phyloP scores from a whole-genome alignment of 2,113 vertebrate genomes.

The Gorsachius goisagi region DNA sequence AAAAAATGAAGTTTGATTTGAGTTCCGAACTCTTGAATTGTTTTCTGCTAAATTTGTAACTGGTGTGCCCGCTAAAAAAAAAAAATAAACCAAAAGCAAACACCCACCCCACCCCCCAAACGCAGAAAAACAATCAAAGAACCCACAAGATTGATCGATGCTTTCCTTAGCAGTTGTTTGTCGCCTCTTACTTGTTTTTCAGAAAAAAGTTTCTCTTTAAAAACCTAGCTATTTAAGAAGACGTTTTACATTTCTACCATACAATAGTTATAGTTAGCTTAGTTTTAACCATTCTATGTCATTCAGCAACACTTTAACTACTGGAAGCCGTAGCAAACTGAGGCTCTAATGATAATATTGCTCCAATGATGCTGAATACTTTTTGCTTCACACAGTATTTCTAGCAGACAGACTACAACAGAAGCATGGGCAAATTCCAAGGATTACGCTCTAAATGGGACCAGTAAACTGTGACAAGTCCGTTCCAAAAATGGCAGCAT shows the following conservation, averaged over 20 bases:
- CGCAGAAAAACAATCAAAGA: background rate
- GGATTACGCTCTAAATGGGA: conserved; percentile 23
- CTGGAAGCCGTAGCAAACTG: conserved; percentile 23
- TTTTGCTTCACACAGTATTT: conserved; percentile 62
- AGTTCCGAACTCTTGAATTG: background rate
- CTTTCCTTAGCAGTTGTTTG: background rate
- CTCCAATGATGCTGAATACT: conserved; percentile 53
- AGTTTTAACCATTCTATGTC: conserved; percentile 20
- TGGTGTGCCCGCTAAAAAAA: background rate
- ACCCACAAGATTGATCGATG: background rate
- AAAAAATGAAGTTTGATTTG: background rate
- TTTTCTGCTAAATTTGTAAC: background rate
- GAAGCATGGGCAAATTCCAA: conserved; percentile 46
- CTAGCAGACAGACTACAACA: conserved; percentile 58
- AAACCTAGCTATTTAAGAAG: conserved; percentile 46
- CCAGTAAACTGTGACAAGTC: conserved; percentile 28
- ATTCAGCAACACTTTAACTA: conserved; percentile 22
- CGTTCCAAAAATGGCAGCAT: background rate
- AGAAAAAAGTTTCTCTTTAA: conserved; percentile 13
- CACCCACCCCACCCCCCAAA: background rate
- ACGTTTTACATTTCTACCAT: conserved; percentile 50
- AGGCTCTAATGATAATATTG: conserved; percentile 50
- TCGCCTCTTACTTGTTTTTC: background rate
- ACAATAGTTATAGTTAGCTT: conserved; percentile 47
- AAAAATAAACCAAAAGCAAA: background rate